phyloP scores from a whole-genome alignment of 2,888 invertebrate species.

The Pristionchus maxplancki region DNA sequence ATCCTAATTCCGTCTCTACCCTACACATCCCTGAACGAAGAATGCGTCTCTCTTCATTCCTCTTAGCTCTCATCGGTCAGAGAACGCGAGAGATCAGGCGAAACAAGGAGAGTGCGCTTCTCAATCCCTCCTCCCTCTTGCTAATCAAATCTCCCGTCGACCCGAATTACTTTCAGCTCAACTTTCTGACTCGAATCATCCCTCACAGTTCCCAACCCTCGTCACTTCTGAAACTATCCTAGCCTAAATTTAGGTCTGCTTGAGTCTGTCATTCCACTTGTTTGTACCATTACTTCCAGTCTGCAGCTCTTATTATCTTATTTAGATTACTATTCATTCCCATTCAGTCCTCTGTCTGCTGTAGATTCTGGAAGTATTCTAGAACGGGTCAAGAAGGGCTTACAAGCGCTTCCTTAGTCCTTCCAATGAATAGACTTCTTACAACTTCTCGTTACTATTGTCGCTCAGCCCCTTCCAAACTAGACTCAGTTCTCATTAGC shows the following conservation, averaged over 20 bases:
- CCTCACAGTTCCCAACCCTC: background rate
- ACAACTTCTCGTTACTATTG: too few species aligned
- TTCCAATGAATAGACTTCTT: too few species aligned
- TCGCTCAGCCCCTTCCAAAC: background rate
- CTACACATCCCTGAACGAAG: background rate
- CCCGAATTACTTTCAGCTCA: conserved; percentile 28
- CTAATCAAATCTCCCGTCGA: conserved; percentile 3
- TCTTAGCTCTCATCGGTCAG: background rate
- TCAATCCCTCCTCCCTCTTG: background rate
- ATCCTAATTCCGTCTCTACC: background rate
- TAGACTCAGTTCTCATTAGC: background rate
- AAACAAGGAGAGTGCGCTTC: conserved; percentile 9
- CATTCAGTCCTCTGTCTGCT: too few species aligned
- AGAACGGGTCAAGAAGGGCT: too few species aligned
- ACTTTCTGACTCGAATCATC: background rate
- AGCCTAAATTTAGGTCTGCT: background rate
- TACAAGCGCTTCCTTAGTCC: too few species aligned
- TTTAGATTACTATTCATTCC: too few species aligned
- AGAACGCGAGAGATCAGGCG: conserved; percentile 19
- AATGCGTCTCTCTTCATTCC: background rate
- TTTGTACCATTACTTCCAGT: too few species aligned
- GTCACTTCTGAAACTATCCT: background rate
- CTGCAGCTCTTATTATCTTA: too few species aligned
- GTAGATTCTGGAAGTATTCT: too few species aligned
- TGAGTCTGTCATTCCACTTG: too few species aligned